Evolutionary conservation across 2,113 vertebrate species (phyloP).

Genomic region (Myotis davidii): DNA sequence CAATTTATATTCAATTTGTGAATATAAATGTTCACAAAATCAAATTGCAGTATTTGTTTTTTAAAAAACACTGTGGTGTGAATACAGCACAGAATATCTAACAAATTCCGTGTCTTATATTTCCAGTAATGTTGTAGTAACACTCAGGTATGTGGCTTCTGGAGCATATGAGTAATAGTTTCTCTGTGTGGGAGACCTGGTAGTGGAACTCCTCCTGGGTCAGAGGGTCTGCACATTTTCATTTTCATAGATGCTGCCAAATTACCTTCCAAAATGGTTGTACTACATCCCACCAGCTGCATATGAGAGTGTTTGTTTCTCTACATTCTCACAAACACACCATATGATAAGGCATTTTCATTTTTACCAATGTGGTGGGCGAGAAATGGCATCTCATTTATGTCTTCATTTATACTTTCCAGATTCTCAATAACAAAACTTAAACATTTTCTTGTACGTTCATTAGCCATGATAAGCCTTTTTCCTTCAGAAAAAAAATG

Average conservation of each 20-base stretch:
- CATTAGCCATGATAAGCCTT: background rate
- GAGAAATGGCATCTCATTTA: background rate
- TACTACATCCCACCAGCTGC: background rate
- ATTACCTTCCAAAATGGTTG: background rate
- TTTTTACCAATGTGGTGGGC: background rate
- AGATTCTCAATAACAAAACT: background rate
- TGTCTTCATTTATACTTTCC: background rate
- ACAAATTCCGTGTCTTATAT: background rate
- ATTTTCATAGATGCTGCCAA: constrained; percentile 32
- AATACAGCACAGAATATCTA: background rate
- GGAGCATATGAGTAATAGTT: background rate
- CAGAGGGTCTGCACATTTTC: background rate
- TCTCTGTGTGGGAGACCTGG: background rate
- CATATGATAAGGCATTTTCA: constrained; percentile 40
- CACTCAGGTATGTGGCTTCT: background rate
- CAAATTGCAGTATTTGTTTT: background rate
- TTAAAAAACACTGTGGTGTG: background rate
- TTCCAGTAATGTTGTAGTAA: background rate
- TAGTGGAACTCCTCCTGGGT: background rate
- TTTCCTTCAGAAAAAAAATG: background rate
- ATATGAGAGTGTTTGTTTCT: background rate
- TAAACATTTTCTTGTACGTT: background rate
- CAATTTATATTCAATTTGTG: background rate
- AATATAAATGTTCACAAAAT: background rate
- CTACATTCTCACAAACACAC: background rate